These are phyloP conservation scores for Danionella dracula DNA, from an alignment of 2,797 vertebrate genomes.

Conservation along the genomic window DNA sequence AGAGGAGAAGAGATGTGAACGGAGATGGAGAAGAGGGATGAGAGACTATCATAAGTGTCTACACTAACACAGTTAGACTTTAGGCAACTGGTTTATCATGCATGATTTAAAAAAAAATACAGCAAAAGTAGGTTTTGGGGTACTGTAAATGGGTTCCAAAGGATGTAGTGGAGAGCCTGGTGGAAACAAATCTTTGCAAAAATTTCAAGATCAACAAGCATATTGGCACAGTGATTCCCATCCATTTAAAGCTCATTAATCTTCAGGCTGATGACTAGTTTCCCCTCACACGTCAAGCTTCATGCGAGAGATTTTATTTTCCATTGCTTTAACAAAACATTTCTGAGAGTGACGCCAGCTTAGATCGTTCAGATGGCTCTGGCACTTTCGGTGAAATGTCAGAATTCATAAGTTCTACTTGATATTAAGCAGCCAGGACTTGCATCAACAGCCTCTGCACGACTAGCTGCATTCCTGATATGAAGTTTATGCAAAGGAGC, in stretches of 20 bases:
- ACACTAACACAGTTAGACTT: background rate
- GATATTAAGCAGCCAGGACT: background rate
- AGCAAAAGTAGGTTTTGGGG: no score
- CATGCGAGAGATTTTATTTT: background rate
- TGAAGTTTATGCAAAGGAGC: slow-evolving; percentile 23
- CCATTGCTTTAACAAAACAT: background rate
- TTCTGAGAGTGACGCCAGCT: background rate
- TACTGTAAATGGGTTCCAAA: background rate
- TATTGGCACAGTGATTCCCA: background rate
- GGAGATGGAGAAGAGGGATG: background rate
- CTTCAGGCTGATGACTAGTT: background rate
- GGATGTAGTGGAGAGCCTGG: background rate
- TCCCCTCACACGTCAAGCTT: background rate
- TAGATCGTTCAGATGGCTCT: background rate
- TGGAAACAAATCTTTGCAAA: background rate
- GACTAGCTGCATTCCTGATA: background rate
- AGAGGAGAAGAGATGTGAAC: background rate
- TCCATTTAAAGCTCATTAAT: slow-evolving; percentile 26
- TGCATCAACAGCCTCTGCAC: background rate
- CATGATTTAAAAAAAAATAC: no score
- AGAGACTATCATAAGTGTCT: background rate
- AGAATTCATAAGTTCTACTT: background rate
- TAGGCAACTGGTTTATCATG: no score
- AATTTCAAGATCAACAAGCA: background rate
- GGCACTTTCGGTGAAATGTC: slow-evolving; percentile 7